phyloP scores from a whole-genome alignment of 2,113 vertebrate genomes.

The Lichenostomus cassidix region DNA sequence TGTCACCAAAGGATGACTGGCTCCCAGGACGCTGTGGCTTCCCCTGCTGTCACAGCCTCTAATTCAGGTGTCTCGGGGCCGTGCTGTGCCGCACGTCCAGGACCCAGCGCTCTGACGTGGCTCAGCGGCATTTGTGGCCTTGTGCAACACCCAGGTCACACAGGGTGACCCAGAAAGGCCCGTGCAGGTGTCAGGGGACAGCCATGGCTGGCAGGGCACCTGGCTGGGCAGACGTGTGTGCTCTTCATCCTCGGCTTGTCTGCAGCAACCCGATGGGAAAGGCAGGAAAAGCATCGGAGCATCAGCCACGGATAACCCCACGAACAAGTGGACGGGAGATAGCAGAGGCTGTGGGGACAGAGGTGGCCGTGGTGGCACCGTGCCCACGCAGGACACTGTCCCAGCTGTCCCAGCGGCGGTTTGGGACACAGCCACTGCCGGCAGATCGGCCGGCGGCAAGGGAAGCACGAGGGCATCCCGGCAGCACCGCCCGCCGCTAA shows the following conservation, averaged over 20 bases:
- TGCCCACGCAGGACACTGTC: neutral
- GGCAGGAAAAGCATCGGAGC: neutral
- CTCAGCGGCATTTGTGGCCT: neutral
- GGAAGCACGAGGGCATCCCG: neutral
- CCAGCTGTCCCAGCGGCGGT: accelerated
- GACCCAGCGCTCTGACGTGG: accelerated
- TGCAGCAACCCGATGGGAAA: accelerated
- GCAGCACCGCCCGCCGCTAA: neutral
- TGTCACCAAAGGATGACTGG: neutral
- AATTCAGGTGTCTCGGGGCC: neutral
- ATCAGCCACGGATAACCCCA: neutral
- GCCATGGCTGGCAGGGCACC: neutral
- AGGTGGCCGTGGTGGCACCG: neutral
- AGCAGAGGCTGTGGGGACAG: neutral
- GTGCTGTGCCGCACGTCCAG: neutral
- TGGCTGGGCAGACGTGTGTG: accelerated
- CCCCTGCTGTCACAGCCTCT: neutral
- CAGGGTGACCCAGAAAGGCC: neutral
- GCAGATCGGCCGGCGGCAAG: accelerated
- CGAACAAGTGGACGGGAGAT: accelerated
- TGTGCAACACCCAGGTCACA: neutral
- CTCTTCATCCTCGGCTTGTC: neutral
- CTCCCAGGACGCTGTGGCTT: neutral
- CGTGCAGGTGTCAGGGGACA: neutral
- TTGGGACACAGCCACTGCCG: accelerated